phyloP scores from a whole-genome alignment of 2,888 invertebrate genomes.

The Bursaphelenchus okinawaensis region DNA sequence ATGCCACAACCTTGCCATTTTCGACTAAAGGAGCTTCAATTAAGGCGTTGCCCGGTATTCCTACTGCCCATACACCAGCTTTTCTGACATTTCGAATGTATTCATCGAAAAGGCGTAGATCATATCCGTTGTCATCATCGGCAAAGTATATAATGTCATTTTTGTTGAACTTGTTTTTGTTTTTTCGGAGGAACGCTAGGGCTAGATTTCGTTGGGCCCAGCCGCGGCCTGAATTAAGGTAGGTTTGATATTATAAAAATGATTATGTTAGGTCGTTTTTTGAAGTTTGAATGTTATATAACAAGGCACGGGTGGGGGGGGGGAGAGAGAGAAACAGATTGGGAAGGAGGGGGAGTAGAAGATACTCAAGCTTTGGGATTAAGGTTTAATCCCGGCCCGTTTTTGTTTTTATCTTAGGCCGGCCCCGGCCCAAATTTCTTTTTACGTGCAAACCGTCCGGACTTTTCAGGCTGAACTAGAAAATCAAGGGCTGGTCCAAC shows the following conservation, averaged over 20 bases:
- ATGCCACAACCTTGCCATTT: constrained; percentile 14
- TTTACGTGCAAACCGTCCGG: no score
- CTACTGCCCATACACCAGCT: constrained; percentile 23
- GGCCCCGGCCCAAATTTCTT: no score
- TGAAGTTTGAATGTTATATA: no score
- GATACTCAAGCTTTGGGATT: no score
- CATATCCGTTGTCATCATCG: constrained; percentile 22
- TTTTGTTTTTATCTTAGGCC: no score
- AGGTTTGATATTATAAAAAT: not conserved
- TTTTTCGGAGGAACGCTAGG: constrained; percentile 6
- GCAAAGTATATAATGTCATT: constrained; percentile 21
- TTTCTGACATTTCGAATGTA: constrained; percentile 20
- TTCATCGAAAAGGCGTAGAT: constrained; percentile 18
- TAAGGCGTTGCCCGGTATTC: not conserved
- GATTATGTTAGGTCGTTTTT: no score
- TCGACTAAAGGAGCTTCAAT: constrained; percentile 22
- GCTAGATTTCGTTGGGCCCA: constrained; percentile 21
- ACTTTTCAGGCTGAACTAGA: no score
- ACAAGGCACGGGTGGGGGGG: no score
- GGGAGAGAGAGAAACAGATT: no score
- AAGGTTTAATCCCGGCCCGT: no score
- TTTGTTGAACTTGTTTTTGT: constrained; percentile 12
- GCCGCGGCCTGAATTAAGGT: constrained; percentile 13
- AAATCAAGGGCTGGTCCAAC: no score
- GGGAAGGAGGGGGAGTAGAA: no score